Evolutionary conservation across 2,113 vertebrate species (phyloP).

Genomic region (Trachemys scripta): DNA sequence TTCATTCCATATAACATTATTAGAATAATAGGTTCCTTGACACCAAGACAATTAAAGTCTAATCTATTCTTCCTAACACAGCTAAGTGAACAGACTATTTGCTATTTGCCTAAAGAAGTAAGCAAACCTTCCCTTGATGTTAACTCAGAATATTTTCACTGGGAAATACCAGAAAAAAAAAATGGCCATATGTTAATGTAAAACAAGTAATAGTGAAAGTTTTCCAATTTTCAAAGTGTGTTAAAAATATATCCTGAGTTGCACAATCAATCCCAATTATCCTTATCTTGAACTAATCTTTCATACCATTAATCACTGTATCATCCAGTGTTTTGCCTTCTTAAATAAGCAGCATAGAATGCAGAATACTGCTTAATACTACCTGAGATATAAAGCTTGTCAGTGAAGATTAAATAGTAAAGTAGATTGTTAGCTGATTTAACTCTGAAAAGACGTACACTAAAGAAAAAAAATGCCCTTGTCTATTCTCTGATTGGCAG

Average conservation of each 20-base stretch:
- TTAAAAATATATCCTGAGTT: background rate
- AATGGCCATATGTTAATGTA: background rate
- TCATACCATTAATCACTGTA: background rate
- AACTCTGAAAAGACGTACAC: conserved; percentile 6
- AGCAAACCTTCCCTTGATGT: background rate
- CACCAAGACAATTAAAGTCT: background rate
- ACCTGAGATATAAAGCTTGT: background rate
- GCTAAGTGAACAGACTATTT: background rate
- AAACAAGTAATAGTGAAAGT: background rate
- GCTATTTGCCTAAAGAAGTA: background rate
- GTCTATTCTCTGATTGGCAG: background rate
- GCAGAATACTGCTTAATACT: background rate
- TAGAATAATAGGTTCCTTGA: conserved; percentile 22
- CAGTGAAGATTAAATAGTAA: conserved; percentile 14
- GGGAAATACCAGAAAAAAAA: background rate
- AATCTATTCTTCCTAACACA: background rate
- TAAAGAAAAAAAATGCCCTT: conserved; percentile 4
- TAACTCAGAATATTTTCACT: background rate
- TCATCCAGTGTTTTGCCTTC: background rate
- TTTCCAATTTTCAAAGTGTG: background rate
- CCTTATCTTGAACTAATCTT: background rate
- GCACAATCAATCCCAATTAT: background rate
- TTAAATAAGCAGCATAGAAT: background rate
- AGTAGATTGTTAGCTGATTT: conserved; percentile 1
- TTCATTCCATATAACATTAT: background rate